Conservation (phyloP, 2,113 vertebrate genomes). For the Anthoscopus minutus region DNA sequence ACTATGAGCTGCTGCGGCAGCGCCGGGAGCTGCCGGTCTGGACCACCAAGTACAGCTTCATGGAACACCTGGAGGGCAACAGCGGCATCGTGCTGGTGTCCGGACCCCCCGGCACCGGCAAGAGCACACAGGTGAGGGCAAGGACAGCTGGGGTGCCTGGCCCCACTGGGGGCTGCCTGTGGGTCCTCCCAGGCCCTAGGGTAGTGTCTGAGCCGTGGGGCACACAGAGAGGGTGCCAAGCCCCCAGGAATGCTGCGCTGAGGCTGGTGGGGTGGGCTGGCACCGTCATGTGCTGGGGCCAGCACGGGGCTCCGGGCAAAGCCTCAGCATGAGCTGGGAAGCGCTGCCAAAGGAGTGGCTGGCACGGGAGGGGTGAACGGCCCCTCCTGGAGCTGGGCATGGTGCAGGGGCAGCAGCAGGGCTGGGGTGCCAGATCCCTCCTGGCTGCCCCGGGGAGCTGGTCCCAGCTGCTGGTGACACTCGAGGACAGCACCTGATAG, state of each 20-base stretch:
- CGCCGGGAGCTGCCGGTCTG: conserved; percentile 80
- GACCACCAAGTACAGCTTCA: conserved; percentile 76
- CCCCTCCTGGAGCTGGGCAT: background rate
- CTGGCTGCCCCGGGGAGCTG: background rate
- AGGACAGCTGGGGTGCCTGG: background rate
- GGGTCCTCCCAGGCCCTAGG: background rate
- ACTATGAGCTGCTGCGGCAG: conserved; percentile 84
- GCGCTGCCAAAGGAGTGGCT: background rate
- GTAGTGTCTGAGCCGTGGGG: background rate
- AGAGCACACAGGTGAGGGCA: conserved; percentile 87
- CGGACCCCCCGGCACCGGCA: conserved; percentile 79
- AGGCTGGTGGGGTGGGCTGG: background rate
- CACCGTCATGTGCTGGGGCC: background rate
- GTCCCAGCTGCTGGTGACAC: background rate
- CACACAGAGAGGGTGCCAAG: accelerated
- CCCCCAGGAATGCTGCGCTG: accelerated
- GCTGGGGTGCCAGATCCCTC: background rate
- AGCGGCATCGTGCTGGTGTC: conserved; percentile 83
- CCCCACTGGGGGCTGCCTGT: background rate
- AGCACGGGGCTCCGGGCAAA: background rate
- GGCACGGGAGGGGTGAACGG: background rate
- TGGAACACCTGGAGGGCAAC: conserved; percentile 83
- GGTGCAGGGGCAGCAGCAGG: background rate
- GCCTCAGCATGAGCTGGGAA: background rate
- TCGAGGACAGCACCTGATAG: background rate